phyloP scores from a whole-genome alignment of 2,888 invertebrate species.

The Hetaerina titia region DNA sequence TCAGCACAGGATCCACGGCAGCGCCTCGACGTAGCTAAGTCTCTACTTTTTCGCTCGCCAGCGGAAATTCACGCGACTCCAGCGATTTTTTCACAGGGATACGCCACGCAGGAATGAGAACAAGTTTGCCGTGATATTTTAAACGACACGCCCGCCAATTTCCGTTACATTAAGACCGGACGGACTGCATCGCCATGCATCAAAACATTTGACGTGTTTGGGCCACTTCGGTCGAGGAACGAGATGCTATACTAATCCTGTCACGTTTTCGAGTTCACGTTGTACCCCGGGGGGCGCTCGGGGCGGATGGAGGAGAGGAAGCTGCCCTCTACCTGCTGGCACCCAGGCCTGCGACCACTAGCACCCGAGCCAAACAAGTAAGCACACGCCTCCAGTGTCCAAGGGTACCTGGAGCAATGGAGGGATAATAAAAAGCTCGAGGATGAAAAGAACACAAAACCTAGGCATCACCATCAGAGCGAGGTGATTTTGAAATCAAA shows the following conservation, averaged over 20 bases:
- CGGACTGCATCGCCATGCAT: conserved; percentile 9
- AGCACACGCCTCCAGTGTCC: not conserved
- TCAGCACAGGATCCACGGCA: too few relatives aligned
- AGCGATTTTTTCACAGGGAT: not conserved
- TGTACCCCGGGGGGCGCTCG: not conserved
- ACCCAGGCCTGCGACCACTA: not conserved
- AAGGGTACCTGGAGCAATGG: not conserved
- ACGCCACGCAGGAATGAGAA: not conserved
- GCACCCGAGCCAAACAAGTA: not conserved
- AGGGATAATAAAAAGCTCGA: not conserved
- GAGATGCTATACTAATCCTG: conserved; percentile 37
- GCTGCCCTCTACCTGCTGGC: not conserved
- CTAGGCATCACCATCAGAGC: not conserved
- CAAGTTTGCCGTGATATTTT: conserved; percentile 20
- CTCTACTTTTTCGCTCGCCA: too few relatives aligned
- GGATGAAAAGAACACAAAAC: not conserved
- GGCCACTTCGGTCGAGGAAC: not conserved
- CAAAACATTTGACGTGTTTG: conserved; percentile 37
- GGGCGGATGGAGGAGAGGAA: not conserved
- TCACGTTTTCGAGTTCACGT: not conserved
- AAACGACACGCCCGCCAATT: not conserved
- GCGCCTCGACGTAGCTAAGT: too few relatives aligned
- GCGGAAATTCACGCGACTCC: not conserved
- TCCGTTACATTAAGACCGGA: conserved; percentile 29
- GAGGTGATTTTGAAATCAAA: not conserved